Conservation (phyloP, 2,797 vertebrate species). For the Artibeus jamaicensis region DNA sequence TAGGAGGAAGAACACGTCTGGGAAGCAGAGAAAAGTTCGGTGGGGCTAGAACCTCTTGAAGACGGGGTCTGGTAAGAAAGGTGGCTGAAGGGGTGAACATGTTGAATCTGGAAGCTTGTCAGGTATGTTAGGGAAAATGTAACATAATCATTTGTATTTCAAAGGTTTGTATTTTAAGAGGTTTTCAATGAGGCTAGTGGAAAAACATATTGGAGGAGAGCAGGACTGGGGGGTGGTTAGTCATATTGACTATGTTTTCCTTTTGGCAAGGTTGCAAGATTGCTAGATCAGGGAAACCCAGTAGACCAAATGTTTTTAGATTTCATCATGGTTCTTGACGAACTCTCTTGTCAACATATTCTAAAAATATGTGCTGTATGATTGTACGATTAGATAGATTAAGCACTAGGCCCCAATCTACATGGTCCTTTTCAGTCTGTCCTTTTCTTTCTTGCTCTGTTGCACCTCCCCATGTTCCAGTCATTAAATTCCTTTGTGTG, state of each 20-base stretch:
- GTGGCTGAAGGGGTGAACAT: background rate
- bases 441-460: constrained; percentile 20
- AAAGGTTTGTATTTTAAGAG: background rate
- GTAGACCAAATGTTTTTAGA: background rate
- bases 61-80: background rate
- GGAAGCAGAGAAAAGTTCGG: background rate
- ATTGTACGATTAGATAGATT: constrained; percentile 9
- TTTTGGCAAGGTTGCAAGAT: background rate
- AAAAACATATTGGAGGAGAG: background rate
- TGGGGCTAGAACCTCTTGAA: background rate
- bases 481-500: background rate
- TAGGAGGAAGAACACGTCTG: background rate
- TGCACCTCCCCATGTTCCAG: background rate
- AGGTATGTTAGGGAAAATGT: background rate
- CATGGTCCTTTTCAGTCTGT: background rate
- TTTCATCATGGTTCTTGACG: constrained; percentile 22
- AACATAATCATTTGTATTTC: background rate
- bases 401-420: background rate
- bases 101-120: background rate
- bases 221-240: background rate
- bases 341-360: constrained; percentile 35
- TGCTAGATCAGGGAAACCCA: background rate
- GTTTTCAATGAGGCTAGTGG: background rate
- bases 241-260: background rate
- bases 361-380: background rate